Evolutionary conservation across 2,888 invertebrate species (phyloP), one percentile per base, ranked within the genome.

Genomic region (Kuschelorhynchus macadamiae): DNA sequence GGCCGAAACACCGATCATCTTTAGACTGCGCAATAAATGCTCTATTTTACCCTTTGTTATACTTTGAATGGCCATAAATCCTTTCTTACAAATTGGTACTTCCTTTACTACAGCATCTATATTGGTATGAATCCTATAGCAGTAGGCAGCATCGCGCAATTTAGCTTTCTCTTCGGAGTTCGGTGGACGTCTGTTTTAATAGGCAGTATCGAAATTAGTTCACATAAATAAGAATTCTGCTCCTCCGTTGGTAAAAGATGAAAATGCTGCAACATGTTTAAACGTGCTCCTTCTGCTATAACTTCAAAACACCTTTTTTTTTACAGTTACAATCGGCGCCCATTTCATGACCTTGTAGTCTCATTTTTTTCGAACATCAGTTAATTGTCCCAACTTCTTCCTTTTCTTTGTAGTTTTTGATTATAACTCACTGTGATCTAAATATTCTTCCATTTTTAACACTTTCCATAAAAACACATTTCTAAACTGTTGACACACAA

Each of bases 191-290:
- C 52, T 16, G 9, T 18, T 16, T 52, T 14, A 14, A 52, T 14
- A 8, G 32, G 52, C 14, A 52, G 9, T 14, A 52, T 11, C 2
- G 17, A 32, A 30, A 52, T 52, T 4, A 52, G 18, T 18, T 16
- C 52, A 52, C 32, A 30, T 14, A 52, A 52, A 52, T 52, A 52
- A 14, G 18, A n/a, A 16, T 52, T 53, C 16, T 53, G 47, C 5
- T 49, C 16, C 5, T 30, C 30, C 8, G 47, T 30, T 14, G 12
- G 7, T 30, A 49, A 14, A 12, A 25, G 14, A 30, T 49, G 21
- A 49, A 49, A 49, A 12, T 49, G 14, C 5, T 30, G 25, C 5
- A 49, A 14, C 8, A 49, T 12, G n/a, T 49, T 11, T 30, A 12
- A 7, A 30, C 47, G 25, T 25, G 25, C 25, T 25, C 25, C 7